These are phyloP conservation scores for Drosophila sulfurigaster DNA, from an alignment of 1,140 invertebrate genomes.

Conservation along the genomic window DNA sequence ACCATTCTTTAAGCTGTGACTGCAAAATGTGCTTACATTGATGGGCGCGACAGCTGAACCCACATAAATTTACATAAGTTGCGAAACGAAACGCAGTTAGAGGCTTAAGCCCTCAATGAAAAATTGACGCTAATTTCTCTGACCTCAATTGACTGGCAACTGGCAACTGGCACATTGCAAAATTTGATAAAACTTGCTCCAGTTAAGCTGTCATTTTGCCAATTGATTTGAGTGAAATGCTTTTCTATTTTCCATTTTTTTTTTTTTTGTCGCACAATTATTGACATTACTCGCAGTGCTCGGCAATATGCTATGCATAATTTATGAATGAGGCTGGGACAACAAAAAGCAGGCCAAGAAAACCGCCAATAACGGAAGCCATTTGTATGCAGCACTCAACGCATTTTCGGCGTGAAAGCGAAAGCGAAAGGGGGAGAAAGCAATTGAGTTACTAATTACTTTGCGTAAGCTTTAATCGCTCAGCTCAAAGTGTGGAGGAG, in stretches of 20 bases:
- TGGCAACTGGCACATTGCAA: conserved; percentile 18
- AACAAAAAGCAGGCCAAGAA: neutral
- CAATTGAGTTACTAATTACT: conserved; percentile 83
- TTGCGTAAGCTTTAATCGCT: conserved; percentile 69
- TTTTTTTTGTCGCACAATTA: conserved; percentile 33
- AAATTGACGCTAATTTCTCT: conserved; percentile 68
- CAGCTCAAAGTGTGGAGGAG: neutral
- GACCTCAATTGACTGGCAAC: conserved; percentile 52
- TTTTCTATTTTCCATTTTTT: neutral
- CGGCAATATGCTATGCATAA: conserved; percentile 46
- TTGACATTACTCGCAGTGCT: neutral
- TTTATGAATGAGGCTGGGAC: conserved; percentile 31
- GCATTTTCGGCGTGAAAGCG: conserved; percentile 45
- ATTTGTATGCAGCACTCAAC: conserved; percentile 71
- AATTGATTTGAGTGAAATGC: conserved; percentile 45
- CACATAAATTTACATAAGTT: conserved; percentile 73
- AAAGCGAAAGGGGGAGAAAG: conserved; percentile 27
- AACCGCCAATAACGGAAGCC: conserved; percentile 47
- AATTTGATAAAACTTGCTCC: conserved; percentile 30
- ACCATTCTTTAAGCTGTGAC: conserved; percentile 41
- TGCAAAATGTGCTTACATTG: conserved; percentile 37
- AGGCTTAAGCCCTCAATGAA: conserved; percentile 48
- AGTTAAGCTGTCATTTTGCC: conserved; percentile 42
- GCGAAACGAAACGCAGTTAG: conserved; percentile 29
- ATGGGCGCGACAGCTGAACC: conserved; percentile 43